phyloP scores from a whole-genome alignment of 1,140 invertebrate species.

The Papilio aristodemus region DNA sequence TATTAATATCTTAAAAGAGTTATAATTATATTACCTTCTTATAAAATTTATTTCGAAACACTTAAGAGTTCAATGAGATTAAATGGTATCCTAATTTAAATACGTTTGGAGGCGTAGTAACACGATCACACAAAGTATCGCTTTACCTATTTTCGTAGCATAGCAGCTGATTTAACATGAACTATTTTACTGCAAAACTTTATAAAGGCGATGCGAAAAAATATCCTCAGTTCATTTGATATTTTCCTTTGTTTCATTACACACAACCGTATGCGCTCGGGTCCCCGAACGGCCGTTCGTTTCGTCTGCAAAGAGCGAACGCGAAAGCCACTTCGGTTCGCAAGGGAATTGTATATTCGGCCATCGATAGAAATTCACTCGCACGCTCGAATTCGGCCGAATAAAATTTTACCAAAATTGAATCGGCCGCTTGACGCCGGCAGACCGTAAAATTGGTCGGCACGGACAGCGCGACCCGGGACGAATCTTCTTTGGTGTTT shows the following conservation, averaged over 20 bases:
- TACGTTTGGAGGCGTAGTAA: no score
- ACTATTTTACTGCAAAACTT: not conserved
- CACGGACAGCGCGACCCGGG: slow-evolving; percentile 47
- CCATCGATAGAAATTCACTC: slow-evolving; percentile 67
- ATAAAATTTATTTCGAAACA: no score
- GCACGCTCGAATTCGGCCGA: slow-evolving; percentile 66
- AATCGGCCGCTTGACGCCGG: slow-evolving; percentile 63
- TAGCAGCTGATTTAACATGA: not conserved
- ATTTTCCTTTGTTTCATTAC: slow-evolving; percentile 31
- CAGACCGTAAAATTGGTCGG: slow-evolving; percentile 74
- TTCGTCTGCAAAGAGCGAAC: slow-evolving; percentile 15
- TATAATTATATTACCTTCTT: no score
- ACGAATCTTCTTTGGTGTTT: slow-evolving; percentile 64
- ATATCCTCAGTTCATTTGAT: slow-evolving; percentile 10
- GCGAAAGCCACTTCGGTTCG: slow-evolving; percentile 41
- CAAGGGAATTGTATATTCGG: slow-evolving; percentile 58
- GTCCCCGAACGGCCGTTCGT: slow-evolving; percentile 23
- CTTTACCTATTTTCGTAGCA: not conserved
- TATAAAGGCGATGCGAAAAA: slow-evolving; percentile 12
- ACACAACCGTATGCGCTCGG: slow-evolving; percentile 4
- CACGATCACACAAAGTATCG: not conserved
- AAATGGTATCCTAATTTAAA: no score
- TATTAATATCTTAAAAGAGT: no score
- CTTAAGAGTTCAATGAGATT: no score
- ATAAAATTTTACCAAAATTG: slow-evolving; percentile 78